A percentile compares a stretch with the other conserved stretches of the same genome.
Evolutionary conservation across 2,797 vertebrate genomes (phyloP).

Genomic region (Chiroxiphia lanceolata): DNA sequence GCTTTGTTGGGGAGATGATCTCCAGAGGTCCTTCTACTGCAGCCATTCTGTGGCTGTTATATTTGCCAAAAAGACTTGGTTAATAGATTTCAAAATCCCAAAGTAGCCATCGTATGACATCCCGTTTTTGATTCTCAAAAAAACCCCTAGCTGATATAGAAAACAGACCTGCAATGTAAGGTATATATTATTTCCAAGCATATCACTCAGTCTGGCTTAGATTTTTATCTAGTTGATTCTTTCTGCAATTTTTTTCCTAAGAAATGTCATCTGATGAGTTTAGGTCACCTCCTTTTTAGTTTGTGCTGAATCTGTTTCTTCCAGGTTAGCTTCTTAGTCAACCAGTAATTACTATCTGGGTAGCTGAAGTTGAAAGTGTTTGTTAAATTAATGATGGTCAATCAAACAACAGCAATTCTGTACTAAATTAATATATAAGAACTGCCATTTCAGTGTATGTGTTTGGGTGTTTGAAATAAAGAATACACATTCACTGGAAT

Average conservation of each 20-base stretch:
- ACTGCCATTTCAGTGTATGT: neutral
- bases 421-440: neutral
- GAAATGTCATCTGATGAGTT: neutral
- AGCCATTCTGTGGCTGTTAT: neutral
- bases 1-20: neutral
- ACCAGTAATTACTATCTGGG: neutral
- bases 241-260: neutral
- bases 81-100: neutral
- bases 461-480: neutral
- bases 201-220: neutral
- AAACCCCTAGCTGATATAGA: neutral
- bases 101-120: neutral
- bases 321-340: neutral
- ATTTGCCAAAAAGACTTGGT: neutral
- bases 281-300: neutral
- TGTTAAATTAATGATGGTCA: neutral
- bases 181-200: neutral
- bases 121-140: neutral
- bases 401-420: neutral
- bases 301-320: neutral
- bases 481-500: neutral
- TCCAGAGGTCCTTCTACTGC: neutral
- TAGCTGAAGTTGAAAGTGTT: neutral
- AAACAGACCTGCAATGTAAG: neutral
- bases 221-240: neutral